Evolutionary conservation across 1,140 invertebrate genomes (phyloP), one percentile per base, ranked within the genome.

Genomic region (Aricia agestis): DNA sequence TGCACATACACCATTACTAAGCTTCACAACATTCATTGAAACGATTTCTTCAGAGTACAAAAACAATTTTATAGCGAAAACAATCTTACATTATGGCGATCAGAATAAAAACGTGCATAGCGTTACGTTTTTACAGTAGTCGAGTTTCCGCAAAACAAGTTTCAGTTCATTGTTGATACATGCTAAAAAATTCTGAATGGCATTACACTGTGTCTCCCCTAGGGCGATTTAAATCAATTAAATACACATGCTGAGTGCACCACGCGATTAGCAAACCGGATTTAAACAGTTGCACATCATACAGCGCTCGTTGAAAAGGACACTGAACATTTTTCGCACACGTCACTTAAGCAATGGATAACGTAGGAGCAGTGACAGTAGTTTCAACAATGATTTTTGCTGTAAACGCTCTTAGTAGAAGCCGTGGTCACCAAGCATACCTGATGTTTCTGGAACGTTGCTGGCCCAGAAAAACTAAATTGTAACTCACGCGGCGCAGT

Each of bases 151-250:
- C 45, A 52, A 13, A 52, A 52, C 45, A 52, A 52, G 45, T 52
- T 52, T 52, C 45, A 52, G 45, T 52, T 52, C 45, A 52, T 52
- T 52, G 45, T 52, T 52, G 45, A 52, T 52, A 52, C 45, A 52
- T 52, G 45, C 45, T 52, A 52, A 52, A 52, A 52, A 52, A 52
- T 52, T 52, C 45, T 52, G 45, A 52, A 52, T 52, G 45, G 45
- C 45, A 52, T 52, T 52, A 52, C 45, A 52, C 45, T 11, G 45
- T 15, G 45, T 52, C 45, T 42, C 45, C 45, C 45, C 45, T 52
- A 52, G 45, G 45, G 45, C 45, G 45, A 52, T 52, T 52, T 52
- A 52, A 52, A 52, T 52, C 45, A 52, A 52, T 52, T 52, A 52
- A 52, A 52, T 11, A 52, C 45, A 52, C 45, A 52, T 52, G 45